Base-by-base conservation (phyloP, 2,797 vertebrate genomes). In the Trachurus trachurus region DNA sequence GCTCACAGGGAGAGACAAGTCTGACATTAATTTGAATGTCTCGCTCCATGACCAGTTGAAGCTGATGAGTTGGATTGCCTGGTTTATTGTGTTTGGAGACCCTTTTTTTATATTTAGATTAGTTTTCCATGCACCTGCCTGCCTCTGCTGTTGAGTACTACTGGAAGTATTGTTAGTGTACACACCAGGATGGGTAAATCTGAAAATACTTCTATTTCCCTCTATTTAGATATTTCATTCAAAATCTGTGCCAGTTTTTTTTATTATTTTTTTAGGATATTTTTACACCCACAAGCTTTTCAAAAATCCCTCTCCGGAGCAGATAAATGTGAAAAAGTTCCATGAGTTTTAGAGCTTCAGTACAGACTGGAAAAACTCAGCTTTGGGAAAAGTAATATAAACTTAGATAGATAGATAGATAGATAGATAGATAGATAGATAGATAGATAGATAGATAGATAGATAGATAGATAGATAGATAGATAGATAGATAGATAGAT, bases 21-120 rank as follows among this genome's bases (percentile, higher is more conserved):
- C 60, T 68, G 54, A 29, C 22, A 29, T 66, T 67, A 39, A 61
- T 62, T 67, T 19, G 40, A 39, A 61, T 45, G 21, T 45, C 9
- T 22, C 56, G 26, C 21, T 65, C 53, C 56, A 40, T 75, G 39
- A 53, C 4, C 49, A 19, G 62, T 21, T 82, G 15, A 76, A 60
- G 63, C 49, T 66, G 31, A 70, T 53, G 63, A 49, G 39, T 45
- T 70, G 16, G 42, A 62, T 64, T 40, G 31, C 19, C 47, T 54
- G 37, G 40, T 6, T 15, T 42, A 56, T 45, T 53, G 13, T 62
- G 26, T 62, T 68, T 62, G 39, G 11, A 63, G 29, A 67, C 1
- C 2, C 6, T 61, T 17, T 1, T 49, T 64, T 34, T 44, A 13
- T 12, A 42, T 56, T 71, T 58, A 40, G n/a, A 71, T 44, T 22